Base-by-base conservation (phyloP, 2,797 vertebrate species). In the Onychomys torridus region DNA sequence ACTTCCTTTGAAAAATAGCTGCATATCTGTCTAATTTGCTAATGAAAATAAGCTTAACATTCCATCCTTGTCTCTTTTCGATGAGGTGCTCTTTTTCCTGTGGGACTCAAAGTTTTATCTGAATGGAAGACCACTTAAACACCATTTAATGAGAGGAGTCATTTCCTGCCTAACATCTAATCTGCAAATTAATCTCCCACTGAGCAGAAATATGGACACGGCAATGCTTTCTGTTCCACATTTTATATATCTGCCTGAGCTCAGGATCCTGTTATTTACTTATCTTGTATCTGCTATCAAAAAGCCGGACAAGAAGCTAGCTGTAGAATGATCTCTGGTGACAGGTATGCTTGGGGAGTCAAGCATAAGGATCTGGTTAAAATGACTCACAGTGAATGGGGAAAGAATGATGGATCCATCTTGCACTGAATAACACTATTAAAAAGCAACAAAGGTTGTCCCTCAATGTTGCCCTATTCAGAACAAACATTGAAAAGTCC, bases 161-260 rank as follows among this genome's bases (percentile, higher is more conserved):
- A 96, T 96, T 96, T 96, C 88, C 81, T 93, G 92, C 88, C 92
- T 93, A 88, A 89, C 69, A 75, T 95, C 84, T 93, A 92, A 96
- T 94, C 87, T 93, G 76, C 93, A 95, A 95, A 98, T 93, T 81
- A 82, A 96, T 97, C 88, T 94, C 46, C 84, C n/a, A 57, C n/a
- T 63, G 81, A 96, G 76, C 59, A 97, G 93, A 96, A 97, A 94
- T 89, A 93, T 23, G 69, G 89, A 85, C 77, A 91, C 17, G 40
- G 59, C 9, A 43, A 63, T 91, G 83, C 69, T 95, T 93, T 94
- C 71, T 93, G 23, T 91, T 94, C 27, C 69, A 84, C 19, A 57
- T 5, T 67, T 94, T 95, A 90, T 94, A 93, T 16, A 78, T 95
- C 71, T 90, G 65, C 65, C 71, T 90, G n/a, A 89, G 77, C 61